Evolutionary conservation across 2,113 vertebrate genomes (phyloP).

Genomic region (Alethe diademata): DNA sequence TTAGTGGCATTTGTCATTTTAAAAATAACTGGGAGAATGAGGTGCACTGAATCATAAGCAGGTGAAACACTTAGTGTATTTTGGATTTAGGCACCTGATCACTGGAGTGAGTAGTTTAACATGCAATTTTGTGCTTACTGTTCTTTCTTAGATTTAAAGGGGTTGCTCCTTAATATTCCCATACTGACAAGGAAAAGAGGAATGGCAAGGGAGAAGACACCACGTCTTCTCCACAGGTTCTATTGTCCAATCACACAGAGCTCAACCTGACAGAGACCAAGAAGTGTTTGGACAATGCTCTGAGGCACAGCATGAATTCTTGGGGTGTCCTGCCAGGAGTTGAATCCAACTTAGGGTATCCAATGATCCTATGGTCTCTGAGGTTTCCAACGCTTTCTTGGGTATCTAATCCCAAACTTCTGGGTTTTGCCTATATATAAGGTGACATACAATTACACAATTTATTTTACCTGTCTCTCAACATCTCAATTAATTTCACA

Average conservation of each 20-base stretch:
- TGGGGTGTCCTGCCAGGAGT: not conserved
- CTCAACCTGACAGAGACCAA: not conserved
- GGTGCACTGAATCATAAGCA: not conserved
- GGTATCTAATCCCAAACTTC: not conserved
- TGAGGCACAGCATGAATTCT: not conserved
- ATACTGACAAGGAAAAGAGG: not conserved
- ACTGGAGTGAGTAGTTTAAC: not conserved
- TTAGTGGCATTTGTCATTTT: not conserved
- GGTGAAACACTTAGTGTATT: not conserved
- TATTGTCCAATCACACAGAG: not conserved
- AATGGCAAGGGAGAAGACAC: not conserved
- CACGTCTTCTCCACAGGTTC: not conserved
- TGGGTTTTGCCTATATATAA: not conserved
- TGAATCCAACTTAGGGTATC: not conserved
- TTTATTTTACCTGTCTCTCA: not conserved
- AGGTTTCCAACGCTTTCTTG: not conserved
- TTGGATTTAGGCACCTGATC: not conserved
- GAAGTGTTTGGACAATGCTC: not conserved
- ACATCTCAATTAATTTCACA: not conserved
- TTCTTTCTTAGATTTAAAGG: not conserved
- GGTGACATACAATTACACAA: not conserved
- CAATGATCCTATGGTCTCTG: no score
- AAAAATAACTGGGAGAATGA: not conserved
- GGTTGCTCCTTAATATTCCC: not conserved
- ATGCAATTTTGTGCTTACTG: not conserved